Evolutionary conservation across 92 coral and sea anemone species (phyloP).

Genomic region (Chrysogorgia sp.): DNA sequence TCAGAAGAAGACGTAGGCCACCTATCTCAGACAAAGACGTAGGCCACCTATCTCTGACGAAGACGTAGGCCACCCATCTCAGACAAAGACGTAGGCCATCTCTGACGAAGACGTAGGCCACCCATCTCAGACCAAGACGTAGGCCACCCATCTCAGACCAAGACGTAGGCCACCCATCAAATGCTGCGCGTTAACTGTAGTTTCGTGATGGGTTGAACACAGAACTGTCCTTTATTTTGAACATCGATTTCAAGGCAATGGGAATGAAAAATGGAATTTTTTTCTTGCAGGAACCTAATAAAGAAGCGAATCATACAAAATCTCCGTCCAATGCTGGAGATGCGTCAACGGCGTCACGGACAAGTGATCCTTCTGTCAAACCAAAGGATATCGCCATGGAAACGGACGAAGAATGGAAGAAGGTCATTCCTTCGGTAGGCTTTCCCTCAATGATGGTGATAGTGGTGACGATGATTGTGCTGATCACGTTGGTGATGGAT

Average conservation of each 20-base stretch:
- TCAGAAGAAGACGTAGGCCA: too few species aligned
- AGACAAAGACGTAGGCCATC: too few species aligned
- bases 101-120: too few species aligned
- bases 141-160: too few species aligned
- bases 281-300: constrained; percentile 13
- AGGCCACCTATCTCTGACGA: too few species aligned
- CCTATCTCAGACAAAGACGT: too few species aligned
- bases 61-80: too few species aligned
- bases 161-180: too few species aligned
- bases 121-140: too few species aligned
- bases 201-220: too few species aligned
- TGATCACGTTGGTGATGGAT: neutral
- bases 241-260: neutral
- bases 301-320: neutral
- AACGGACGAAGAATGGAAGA: constrained; percentile 77
- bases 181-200: too few species aligned
- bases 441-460: neutral
- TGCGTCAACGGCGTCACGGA: constrained; percentile 9
- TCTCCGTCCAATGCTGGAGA: neutral
- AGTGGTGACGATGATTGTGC: neutral
- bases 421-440: constrained; percentile 84
- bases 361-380: neutral
- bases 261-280: neutral
- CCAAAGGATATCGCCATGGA: constrained; percentile 42
- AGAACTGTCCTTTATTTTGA: too few species aligned